Evolutionary conservation across 2,888 invertebrate species (phyloP).

Genomic region (Apodemia mormo): DNA sequence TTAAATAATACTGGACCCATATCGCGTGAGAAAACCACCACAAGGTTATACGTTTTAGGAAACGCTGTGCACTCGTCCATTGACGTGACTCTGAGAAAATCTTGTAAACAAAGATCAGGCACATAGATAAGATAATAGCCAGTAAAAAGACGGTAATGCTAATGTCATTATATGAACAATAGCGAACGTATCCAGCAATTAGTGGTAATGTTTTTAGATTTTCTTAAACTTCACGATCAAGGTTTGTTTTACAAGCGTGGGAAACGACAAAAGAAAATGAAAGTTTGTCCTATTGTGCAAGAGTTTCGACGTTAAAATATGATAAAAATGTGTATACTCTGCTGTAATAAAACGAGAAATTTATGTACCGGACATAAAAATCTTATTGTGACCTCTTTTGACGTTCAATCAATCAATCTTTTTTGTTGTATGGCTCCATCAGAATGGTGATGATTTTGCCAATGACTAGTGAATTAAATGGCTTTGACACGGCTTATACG

Average conservation of each 20-base stretch:
- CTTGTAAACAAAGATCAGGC: background rate
- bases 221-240: conserved; percentile 11
- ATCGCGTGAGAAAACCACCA: background rate
- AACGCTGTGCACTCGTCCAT: background rate
- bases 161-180: conserved; percentile 1
- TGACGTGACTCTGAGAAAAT: background rate
- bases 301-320: background rate
- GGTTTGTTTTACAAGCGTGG: conserved; percentile 4
- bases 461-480: too few relatives aligned
- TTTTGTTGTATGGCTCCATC: too few relatives aligned
- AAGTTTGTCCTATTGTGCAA: background rate
- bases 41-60: background rate
- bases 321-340: background rate
- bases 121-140: background rate
- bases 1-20: background rate
- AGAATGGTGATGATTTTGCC: too few relatives aligned
- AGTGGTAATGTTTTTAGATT: background rate
- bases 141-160: conserved; percentile 8
- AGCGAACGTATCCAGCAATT: background rate
- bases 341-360: background rate
- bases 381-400: too few relatives aligned
- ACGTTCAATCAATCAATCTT: too few relatives aligned
- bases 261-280: background rate
- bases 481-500: too few relatives aligned
- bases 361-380: background rate